A percentile compares a stretch with the other conserved stretches of the same genome.
phyloP scores from a whole-genome alignment of 2,113 vertebrate species.

The Antechinus flavipes region DNA sequence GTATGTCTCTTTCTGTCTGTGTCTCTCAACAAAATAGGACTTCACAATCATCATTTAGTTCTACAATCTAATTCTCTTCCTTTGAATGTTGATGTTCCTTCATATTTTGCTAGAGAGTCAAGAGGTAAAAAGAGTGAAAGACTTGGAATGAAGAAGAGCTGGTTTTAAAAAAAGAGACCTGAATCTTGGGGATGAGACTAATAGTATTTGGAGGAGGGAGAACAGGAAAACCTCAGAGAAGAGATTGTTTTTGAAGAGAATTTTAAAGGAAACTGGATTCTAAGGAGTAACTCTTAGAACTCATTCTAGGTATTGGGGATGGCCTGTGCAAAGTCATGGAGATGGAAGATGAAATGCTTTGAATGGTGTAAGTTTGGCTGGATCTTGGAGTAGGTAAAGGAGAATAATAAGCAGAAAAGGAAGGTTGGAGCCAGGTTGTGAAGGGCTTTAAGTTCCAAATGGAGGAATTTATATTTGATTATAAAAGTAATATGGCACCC shows the following conservation, averaged over 20 bases:
- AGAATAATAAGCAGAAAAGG: neutral
- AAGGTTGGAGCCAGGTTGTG: neutral
- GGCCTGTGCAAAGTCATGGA: neutral
- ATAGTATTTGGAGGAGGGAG: neutral
- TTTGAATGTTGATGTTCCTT: neutral
- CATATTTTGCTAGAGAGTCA: neutral
- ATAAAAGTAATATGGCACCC: neutral
- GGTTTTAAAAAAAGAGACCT: neutral
- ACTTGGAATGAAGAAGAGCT: neutral
- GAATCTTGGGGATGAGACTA: too few relatives aligned
- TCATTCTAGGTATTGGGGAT: neutral
- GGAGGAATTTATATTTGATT: neutral
- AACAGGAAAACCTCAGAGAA: neutral
- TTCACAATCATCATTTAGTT: neutral
- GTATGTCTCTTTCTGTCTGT: too few relatives aligned
- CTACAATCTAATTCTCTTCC: neutral
- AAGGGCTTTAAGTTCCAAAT: neutral
- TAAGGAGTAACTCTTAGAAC: neutral
- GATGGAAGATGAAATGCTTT: neutral
- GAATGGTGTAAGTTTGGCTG: neutral
- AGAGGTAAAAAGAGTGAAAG: neutral
- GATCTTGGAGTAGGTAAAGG: neutral
- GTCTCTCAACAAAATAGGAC: neutral
- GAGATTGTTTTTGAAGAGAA: neutral
- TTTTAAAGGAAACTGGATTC: neutral